Evolutionary conservation across 2,113 vertebrate genomes (phyloP), one percentile per base, ranked within the genome.

Genomic region (Nothoprocta perdicaria): DNA sequence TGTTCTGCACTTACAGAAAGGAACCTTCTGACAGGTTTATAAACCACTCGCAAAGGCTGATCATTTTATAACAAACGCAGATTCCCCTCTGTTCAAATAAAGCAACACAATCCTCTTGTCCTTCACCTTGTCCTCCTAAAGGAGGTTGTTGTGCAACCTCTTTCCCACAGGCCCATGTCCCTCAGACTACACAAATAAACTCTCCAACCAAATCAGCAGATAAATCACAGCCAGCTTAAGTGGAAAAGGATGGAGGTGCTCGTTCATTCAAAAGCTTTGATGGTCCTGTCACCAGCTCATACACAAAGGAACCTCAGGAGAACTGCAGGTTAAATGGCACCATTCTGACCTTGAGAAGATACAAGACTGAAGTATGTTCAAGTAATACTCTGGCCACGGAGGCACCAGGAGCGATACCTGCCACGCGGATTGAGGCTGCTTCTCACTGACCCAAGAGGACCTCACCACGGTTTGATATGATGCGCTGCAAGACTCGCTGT

Each of bases 401-500:
- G 11, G 16, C 38, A 53, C 16, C 26, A 53, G 17, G 68, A 61
- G 46, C 23, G 4, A 53, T 40, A 12, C 26, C 71, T 76, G 40
- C n/a, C 53, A 53, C 40, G 27, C 55, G 27, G 27, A 82, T 12
- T 33, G 12, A 61, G n/a, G n/a, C 27, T 62, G 60, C 38, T 29
- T 33, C 62, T 62, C 27, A n/a, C 7, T 16, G 38, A 74, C 43
- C 16, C 43, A 50, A 31, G 45, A 13, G n/a, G 38, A 69, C n/a
- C 46, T 82, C 63, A 29, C 46, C n/a, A 40, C 1, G 55, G 27
- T 18, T 46, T 69, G 29, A 19, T 13, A 29, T 55, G 27, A 23
- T 61, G 27, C 53, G 9, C 1, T 1, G 16, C 46, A 46, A 45
- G 45, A 27, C 6, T 21, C 55, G 40, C 53, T 0, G 1, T 46